Percentiles rank a stretch among this genome's conserved stretches.
Evolutionary conservation across 2,113 vertebrate species (phyloP).

Genomic region (Corythornis madagascariensis): DNA sequence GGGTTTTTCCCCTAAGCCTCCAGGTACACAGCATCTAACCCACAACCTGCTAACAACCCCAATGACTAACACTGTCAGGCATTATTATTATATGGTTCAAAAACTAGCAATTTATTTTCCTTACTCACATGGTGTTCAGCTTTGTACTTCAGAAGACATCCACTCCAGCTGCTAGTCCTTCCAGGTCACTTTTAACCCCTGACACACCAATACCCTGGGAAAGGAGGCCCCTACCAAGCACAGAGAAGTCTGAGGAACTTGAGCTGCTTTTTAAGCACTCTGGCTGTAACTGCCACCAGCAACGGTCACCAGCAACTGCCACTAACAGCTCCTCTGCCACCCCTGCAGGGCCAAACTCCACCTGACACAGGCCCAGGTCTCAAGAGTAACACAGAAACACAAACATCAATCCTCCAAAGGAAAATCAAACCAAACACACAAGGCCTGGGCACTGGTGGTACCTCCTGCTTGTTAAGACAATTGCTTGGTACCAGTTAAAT

Average conservation of each 20-base stretch:
- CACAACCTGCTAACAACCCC: not conserved
- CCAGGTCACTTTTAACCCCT: not conserved
- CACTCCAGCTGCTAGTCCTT: not conserved
- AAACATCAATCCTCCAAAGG: not conserved
- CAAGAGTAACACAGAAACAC: fast-evolving
- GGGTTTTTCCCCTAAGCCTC: fast-evolving
- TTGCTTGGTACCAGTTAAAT: not conserved
- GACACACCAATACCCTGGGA: not conserved
- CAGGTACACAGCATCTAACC: not conserved
- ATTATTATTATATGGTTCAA: not conserved
- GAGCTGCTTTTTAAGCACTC: not conserved
- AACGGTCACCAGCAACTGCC: not conserved
- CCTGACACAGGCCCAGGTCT: fast-evolving
- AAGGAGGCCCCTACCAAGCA: not conserved
- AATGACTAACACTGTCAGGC: fast-evolving
- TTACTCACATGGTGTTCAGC: not conserved
- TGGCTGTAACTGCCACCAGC: not conserved
- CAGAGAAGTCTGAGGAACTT: not conserved
- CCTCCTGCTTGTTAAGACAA: not conserved
- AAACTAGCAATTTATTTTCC: not conserved
- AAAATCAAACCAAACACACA: not conserved
- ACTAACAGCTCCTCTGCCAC: not conserved
- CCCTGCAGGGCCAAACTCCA: not conserved
- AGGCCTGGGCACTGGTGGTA: no score
- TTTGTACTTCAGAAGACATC: not conserved